phyloP scores from a whole-genome alignment of 2,888 invertebrate species.

The Acrobasis consociella region DNA sequence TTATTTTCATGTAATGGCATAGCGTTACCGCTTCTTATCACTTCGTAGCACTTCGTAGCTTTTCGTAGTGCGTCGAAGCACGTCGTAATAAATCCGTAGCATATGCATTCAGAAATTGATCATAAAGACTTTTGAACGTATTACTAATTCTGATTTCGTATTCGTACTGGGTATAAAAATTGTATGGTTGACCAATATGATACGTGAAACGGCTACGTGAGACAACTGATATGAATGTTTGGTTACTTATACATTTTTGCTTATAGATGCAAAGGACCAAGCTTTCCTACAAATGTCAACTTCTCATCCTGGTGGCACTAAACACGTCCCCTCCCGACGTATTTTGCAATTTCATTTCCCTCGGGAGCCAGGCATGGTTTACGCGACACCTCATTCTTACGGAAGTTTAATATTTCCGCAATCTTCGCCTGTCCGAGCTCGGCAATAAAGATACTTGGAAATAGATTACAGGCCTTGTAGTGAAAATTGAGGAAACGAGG shows the following conservation, averaged over 20 bases:
- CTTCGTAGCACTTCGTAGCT: no score
- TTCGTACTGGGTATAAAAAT: no score
- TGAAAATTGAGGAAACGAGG: slow-evolving; percentile 14
- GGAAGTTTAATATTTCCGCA: slow-evolving; percentile 64
- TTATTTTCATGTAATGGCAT: no score
- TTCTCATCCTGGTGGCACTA: slow-evolving; percentile 28
- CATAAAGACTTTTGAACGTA: no score
- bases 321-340: slow-evolving; percentile 61
- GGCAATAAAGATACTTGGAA: slow-evolving; percentile 38
- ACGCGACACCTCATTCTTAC: slow-evolving; percentile 62
- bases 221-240: no score
- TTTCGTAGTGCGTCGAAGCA: no score
- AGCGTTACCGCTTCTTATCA: no score
- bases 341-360: slow-evolving; percentile 80
- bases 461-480: slow-evolving; percentile 29
- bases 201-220: no score
- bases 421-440: slow-evolving; percentile 53
- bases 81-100: no score
- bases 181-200: no score
- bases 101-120: no score
- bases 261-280: background rate
- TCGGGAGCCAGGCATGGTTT: slow-evolving; percentile 53
- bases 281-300: slow-evolving; percentile 27
- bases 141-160: no score
- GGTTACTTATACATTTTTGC: background rate